phyloP scores from a whole-genome alignment of 2,113 vertebrate species.

The Zosterops lateralis region DNA sequence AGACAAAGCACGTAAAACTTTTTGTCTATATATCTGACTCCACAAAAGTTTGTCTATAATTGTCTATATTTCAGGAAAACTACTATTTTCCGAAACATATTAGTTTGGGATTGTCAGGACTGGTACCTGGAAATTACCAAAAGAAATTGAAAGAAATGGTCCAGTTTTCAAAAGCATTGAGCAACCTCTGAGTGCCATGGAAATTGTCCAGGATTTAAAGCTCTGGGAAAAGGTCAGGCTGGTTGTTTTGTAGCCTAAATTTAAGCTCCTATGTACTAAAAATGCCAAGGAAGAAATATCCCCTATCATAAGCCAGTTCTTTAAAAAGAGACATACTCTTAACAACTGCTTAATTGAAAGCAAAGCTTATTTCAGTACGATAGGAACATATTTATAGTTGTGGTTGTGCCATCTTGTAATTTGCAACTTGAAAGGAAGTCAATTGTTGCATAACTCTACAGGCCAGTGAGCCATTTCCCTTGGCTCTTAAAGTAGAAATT shows the following conservation, averaged over 20 bases:
- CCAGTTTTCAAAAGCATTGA: not conserved
- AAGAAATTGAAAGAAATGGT: not conserved
- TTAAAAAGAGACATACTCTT: not conserved
- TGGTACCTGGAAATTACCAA: not conserved
- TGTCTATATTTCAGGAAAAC: not conserved
- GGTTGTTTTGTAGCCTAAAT: slow-evolving; percentile 6
- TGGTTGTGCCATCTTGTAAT: not conserved
- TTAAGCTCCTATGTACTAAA: slow-evolving; percentile 34
- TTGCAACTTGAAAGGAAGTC: not conserved
- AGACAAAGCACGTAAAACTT: not conserved
- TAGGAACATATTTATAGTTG: not conserved
- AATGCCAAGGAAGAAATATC: slow-evolving; percentile 10
- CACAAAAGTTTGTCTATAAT: not conserved
- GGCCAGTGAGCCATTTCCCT: not conserved
- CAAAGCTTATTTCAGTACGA: not conserved
- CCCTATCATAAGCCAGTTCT: not conserved
- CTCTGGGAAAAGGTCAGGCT: slow-evolving; percentile 6
- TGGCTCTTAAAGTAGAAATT: not conserved
- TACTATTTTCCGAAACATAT: not conserved
- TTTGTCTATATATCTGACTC: not conserved
- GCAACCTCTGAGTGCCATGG: not conserved
- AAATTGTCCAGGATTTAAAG: slow-evolving; percentile 6
- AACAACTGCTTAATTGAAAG: slow-evolving; percentile 17
- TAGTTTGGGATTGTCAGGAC: not conserved
- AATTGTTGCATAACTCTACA: not conserved